Evolutionary conservation across 2,888 invertebrate genomes (phyloP).

Genomic region (Caenorhabditis imperialis): DNA sequence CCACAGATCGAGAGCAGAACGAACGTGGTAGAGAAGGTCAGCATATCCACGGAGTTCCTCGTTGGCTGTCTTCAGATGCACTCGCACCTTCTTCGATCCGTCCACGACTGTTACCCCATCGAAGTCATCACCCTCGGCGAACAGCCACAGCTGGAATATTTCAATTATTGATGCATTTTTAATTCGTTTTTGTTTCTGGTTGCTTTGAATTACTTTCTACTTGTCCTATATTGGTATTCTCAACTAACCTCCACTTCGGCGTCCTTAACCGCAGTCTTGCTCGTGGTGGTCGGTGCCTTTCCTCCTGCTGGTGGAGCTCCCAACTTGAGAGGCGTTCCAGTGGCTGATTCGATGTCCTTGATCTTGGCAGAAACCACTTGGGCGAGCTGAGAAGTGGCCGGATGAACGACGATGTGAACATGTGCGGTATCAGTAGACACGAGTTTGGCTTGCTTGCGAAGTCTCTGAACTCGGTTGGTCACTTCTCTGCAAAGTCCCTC

Average conservation of each 20-base stretch:
- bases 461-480: conserved; percentile 94
- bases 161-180: no score
- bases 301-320: conserved; percentile 47
- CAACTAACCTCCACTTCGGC: conserved; percentile 62
- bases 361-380: conserved; percentile 52
- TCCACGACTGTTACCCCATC: conserved; percentile 51
- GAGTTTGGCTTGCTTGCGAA: conserved; percentile 84
- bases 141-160: conserved; percentile 57
- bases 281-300: conserved; percentile 56
- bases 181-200: no score
- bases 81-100: conserved; percentile 41
- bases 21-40: conserved; percentile 53
- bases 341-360: conserved; percentile 49
- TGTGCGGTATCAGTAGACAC: conserved; percentile 67
- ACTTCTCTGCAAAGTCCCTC: conserved; percentile 96
- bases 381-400: conserved; percentile 58
- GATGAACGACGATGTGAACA: conserved; percentile 62
- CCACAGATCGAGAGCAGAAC: conserved; percentile 62
- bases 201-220: no score
- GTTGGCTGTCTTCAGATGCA: conserved; percentile 39
- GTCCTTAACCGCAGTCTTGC: conserved; percentile 66
- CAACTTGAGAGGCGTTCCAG: conserved; percentile 59
- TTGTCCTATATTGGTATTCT: neutral
- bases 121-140: conserved; percentile 47
- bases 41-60: conserved; percentile 38